Evolutionary conservation across 1,140 invertebrate species (phyloP), one percentile per base, ranked within the genome.

Genomic region (Araneus ventricosus): DNA sequence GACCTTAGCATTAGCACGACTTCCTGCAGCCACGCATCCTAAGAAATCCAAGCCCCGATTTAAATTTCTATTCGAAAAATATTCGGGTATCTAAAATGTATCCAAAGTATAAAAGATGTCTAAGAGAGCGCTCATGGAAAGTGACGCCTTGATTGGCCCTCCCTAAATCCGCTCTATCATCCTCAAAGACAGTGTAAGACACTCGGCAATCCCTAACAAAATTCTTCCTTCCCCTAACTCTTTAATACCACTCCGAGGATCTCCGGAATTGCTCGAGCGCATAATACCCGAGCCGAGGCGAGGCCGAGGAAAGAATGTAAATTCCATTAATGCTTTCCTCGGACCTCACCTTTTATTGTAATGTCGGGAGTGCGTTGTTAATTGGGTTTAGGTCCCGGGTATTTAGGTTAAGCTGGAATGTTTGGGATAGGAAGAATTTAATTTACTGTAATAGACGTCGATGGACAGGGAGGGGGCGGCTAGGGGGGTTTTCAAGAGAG

Each of bases 321-420:
- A 93, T 93, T 93, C 91, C 70, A 88, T 88, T 93, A 93, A 93
- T 93, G 91, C 91, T 8, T 52, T 61, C 75, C 63, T 63, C 2
- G 90, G 80, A 70, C 59, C 59, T 93, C 82, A 93, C 91, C 91
- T 93, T 93, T 93, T 93, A 93, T 93, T 93, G 91, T 87, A 93
- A 93, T 93, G 91, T 63, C 20, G 91, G n/a, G 57, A 27, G 70
- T 45, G 82, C 85, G 27, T 67, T 92, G 84, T 87, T 88, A 87
- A 87, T 87, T 93, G 67, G 85, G 85, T 93, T 92, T 86, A 88
- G 91, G 84, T 27, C 52, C 91, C 37, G 84, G 84, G 82, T 84
- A 84, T 92, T 92, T 84, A 45, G 90, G 41, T 87, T 52, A 88
- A 59, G 37, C 63, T 45, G 70, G 39, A 63, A 67, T 75, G 80